Conservation (phyloP, 2,113 vertebrate species). For the Cottus gobio region DNA sequence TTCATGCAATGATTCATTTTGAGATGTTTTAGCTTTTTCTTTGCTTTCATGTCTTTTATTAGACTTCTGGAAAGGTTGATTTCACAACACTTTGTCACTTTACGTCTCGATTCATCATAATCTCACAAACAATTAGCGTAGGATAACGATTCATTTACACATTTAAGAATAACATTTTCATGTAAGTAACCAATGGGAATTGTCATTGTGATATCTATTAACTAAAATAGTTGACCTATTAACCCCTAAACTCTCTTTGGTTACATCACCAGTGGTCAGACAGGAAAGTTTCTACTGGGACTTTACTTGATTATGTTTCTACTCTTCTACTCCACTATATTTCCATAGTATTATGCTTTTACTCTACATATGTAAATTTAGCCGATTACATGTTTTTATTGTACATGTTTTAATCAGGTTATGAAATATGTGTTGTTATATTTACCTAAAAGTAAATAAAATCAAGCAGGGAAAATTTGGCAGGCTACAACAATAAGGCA, state of each 20-base stretch:
- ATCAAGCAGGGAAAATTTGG: neutral
- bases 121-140: neutral
- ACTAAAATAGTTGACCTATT: no score
- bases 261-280: neutral
- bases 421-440: neutral
- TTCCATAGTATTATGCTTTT: neutral
- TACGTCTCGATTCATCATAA: neutral
- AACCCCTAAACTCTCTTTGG: neutral
- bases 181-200: no score
- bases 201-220: no score
- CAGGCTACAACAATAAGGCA: neutral
- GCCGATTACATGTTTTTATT: no score
- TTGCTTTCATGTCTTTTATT: neutral
- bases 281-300: neutral
- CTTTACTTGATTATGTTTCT: neutral
- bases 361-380: neutral
- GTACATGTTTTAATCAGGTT: no score
- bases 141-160: neutral
- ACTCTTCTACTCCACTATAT: neutral
- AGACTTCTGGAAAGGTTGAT: neutral
- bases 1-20: neutral
- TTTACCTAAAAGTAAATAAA: neutral
- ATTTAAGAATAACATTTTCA: neutral
- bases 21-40: neutral
- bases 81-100: neutral